Evolutionary conservation across 2,888 invertebrate species (phyloP).

Genomic region (Elmis aenea): DNA sequence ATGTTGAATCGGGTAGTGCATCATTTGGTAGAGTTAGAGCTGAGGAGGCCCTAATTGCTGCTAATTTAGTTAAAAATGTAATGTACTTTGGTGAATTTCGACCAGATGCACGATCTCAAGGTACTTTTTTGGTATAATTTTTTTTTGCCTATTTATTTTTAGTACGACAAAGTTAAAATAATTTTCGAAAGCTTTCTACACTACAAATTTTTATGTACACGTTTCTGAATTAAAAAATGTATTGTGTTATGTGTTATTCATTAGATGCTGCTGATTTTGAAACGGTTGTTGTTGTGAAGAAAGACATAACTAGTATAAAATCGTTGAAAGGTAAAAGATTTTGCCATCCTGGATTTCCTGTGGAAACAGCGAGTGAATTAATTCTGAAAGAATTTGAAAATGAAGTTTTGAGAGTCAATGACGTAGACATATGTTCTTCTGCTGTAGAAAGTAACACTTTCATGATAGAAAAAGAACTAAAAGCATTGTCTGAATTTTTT

Average conservation of each 20-base stretch:
- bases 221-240: not conserved
- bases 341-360: constrained; percentile 62
- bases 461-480: constrained; percentile 56
- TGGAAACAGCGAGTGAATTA: constrained; percentile 55
- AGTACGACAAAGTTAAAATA: too few species aligned
- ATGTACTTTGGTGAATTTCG: constrained; percentile 50
- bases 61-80: constrained; percentile 44
- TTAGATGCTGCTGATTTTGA: constrained; percentile 40
- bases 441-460: constrained; percentile 35
- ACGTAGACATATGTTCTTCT: constrained; percentile 22
- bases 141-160: too few species aligned
- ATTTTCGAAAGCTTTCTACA: too few species aligned
- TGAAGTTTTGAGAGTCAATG: constrained; percentile 27
- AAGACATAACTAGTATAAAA: constrained; percentile 46
- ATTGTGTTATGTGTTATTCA: constrained; percentile 3
- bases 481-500: constrained; percentile 60
- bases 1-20: constrained; percentile 49
- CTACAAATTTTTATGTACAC: too few species aligned
- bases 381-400: constrained; percentile 58
- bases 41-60: constrained; percentile 56
- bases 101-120: constrained; percentile 5
- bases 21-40: constrained; percentile 58
- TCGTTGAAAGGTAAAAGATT: constrained; percentile 52
- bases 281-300: constrained; percentile 56
- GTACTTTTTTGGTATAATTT: too few species aligned